Evolutionary conservation across 2,797 vertebrate genomes (phyloP).

Genomic region (Karalla daura): DNA sequence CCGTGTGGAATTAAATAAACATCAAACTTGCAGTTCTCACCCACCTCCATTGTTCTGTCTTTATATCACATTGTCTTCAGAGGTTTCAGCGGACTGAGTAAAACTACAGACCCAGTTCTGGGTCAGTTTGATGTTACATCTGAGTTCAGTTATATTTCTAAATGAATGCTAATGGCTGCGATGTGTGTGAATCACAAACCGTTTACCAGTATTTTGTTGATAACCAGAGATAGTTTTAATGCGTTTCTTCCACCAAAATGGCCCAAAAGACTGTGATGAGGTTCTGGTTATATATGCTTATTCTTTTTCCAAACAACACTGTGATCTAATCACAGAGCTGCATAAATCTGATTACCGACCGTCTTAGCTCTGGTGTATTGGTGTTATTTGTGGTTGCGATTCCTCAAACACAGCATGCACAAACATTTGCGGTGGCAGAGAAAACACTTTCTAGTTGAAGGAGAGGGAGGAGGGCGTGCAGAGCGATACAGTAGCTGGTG

Average conservation of each 20-base stretch:
- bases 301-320: neutral
- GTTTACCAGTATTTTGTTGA: neutral
- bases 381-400: conserved; percentile 1
- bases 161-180: too few relatives aligned
- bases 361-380: neutral
- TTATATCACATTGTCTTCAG: too few relatives aligned
- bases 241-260: neutral
- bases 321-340: neutral
- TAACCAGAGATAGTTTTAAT: neutral
- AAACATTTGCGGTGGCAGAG: neutral
- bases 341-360: neutral
- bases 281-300: neutral
- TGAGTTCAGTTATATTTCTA: too few relatives aligned
- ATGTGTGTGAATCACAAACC: too few relatives aligned
- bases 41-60: too few relatives aligned
- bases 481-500: conserved; percentile 6
- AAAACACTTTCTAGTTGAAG: neutral
- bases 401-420: neutral
- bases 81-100: too few relatives aligned
- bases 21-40: neutral
- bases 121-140: too few relatives aligned
- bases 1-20: neutral
- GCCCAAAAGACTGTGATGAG: neutral
- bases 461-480: neutral
- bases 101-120: too few relatives aligned